Conservation (phyloP, 1,140 invertebrate genomes). For the Macrosteles quadrilineatus region DNA sequence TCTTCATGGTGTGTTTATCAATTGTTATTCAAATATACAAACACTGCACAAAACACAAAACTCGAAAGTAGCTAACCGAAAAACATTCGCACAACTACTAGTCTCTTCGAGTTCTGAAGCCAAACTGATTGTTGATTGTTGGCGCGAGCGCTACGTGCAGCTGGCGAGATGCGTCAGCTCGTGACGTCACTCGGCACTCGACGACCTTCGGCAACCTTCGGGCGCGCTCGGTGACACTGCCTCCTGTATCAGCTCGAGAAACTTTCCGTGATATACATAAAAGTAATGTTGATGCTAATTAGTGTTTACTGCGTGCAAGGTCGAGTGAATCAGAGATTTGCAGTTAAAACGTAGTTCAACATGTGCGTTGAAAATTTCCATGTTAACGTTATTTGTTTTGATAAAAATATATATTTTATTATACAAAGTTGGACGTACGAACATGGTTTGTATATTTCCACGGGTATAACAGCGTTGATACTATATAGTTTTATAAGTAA, state of each 20-base stretch:
- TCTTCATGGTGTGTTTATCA: constrained; percentile 28
- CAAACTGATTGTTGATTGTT: not conserved
- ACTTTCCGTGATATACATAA: not conserved
- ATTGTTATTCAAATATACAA: not conserved
- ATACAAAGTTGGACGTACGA: no score
- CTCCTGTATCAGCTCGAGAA: not conserved
- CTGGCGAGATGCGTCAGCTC: constrained; percentile 17
- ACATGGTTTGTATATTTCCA: no score
- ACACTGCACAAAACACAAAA: not conserved
- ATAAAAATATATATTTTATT: no score
- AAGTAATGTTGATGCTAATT: not conserved
- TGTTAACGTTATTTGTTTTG: no score
- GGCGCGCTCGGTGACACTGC: not conserved
- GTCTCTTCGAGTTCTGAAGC: not conserved
- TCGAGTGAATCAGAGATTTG: not conserved
- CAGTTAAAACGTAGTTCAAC: no score
- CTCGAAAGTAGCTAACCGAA: not conserved
- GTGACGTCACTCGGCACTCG: constrained; percentile 27
- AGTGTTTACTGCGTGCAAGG: not conserved
- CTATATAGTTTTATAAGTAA: no score
- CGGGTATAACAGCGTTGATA: no score
- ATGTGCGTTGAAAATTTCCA: no score
- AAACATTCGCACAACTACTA: not conserved
- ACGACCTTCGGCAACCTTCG: constrained; percentile 16
- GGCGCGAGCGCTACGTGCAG: not conserved